Conservation (phyloP, 2,113 vertebrate species). For the Pongo abelii region DNA sequence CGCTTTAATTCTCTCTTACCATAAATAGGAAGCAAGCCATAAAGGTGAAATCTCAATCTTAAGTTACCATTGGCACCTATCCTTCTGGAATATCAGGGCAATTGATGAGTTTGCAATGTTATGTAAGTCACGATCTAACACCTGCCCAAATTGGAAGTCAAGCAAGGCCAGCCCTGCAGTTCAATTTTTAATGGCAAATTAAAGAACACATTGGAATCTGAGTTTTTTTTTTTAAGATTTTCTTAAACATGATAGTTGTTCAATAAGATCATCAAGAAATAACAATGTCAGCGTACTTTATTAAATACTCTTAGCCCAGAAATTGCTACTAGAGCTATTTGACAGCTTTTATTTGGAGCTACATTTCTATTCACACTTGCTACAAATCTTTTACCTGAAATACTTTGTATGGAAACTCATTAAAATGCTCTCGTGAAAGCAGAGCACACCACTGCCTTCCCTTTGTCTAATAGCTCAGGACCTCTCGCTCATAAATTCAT, state of each 20-base stretch:
- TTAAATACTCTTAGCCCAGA: not conserved
- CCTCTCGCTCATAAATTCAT: slow-evolving; percentile 60
- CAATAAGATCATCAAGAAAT: slow-evolving; percentile 1
- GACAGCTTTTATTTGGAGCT: slow-evolving; percentile 62
- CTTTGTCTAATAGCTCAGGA: slow-evolving; percentile 58
- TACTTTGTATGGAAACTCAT: slow-evolving; percentile 44
- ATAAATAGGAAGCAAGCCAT: slow-evolving; percentile 6
- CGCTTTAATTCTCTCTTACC: not conserved
- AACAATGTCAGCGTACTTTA: not conserved
- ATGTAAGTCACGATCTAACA: not conserved
- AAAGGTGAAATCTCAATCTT: not conserved
- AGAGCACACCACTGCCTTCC: not conserved
- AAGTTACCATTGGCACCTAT: not conserved
- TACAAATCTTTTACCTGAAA: slow-evolving; percentile 66
- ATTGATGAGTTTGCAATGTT: not conserved
- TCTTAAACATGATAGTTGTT: not conserved
- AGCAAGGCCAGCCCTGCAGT: not conserved
- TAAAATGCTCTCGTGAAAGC: slow-evolving; percentile 38
- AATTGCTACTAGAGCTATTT: not conserved
- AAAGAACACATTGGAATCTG: not conserved
- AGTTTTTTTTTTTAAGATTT: not conserved
- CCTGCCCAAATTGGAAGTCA: not conserved
- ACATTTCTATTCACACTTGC: slow-evolving; percentile 69
- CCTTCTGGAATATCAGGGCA: not conserved
- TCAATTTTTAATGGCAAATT: not conserved